Evolutionary conservation across 64 coral and sea anemone genomes (phyloP), one percentile per base, ranked within the genome.

Genomic region (Montipora sp.): DNA sequence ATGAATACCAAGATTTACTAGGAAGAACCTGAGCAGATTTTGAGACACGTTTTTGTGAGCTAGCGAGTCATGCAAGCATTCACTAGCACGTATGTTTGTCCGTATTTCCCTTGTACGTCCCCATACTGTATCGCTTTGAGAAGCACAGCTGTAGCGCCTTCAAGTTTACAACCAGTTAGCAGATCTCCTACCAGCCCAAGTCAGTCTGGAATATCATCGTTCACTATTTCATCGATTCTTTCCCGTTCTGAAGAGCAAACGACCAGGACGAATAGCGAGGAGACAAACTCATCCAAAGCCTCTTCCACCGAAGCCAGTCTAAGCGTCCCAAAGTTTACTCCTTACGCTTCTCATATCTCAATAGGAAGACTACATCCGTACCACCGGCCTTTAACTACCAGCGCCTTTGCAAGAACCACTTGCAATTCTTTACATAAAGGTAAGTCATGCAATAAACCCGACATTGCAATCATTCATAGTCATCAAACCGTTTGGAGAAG

Each of bases 321-420:
- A n/a, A 87, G 83, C 19, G 89, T 59, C 1, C 8, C 55, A 22
- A 65, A 85, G 65, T 71, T 85, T 11, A 36, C 61, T 36, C 66
- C 84, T 4, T 57, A 88, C 53, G 24, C 59, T 3, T 70, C 89
- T 16, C 83, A 93, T 79, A 46, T 87, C 45, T 77, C 91, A 13
- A 48, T 92, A 21, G 91, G 87, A n/a, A 93, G 91, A 88, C 87
- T 93, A 80, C 91, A 93, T 59, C 91, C 91, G 15, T 93, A 93
- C 70, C 91, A 93, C 23, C 75, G 83, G 3, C 49, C 91, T 44
- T 18, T 93, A 24, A 68, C 80, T 23, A 79, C 74, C 9, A 88
- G 91, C 20, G 91, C 84, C 72, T 93, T 93, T 68, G 51, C 61
- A 51, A 27, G 91, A 75, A 61, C 91, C 65, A 59, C 67, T 12